These are phyloP conservation scores for Andrena haemorrhoa DNA, from an alignment of 2,888 invertebrate genomes.

Conservation along the genomic window DNA sequence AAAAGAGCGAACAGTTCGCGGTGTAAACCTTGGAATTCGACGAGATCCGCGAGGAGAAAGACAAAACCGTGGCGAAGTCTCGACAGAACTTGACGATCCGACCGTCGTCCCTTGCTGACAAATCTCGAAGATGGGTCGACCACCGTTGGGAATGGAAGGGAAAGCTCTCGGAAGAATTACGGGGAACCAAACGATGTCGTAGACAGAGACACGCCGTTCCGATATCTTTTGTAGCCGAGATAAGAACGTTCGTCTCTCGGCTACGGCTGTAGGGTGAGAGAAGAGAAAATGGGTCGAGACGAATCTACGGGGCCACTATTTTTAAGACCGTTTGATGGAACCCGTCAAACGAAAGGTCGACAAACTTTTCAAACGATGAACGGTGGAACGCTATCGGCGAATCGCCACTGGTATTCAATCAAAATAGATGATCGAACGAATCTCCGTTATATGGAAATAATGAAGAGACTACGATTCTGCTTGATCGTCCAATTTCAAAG, in stretches of 20 bases:
- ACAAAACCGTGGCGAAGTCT: conserved; percentile 48
- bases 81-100: conserved; percentile 51
- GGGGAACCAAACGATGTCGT: conserved; percentile 76
- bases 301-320: conserved; percentile 35
- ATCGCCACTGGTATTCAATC: too few species aligned
- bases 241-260: conserved; percentile 71
- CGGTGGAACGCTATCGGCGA: background rate
- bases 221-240: conserved; percentile 75
- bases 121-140: conserved; percentile 78
- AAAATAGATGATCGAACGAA: too few species aligned
- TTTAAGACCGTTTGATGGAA: conserved; percentile 8
- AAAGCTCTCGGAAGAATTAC: conserved; percentile 78
- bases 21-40: conserved; percentile 2
- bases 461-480: too few species aligned
- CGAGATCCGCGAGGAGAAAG: conserved; percentile 21
- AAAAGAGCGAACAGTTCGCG: conserved; percentile 42
- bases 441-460: too few species aligned
- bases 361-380: background rate
- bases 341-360: conserved; percentile 1
- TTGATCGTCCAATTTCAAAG: too few species aligned
- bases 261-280: conserved; percentile 9
- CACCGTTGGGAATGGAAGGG: conserved; percentile 73
- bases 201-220: conserved; percentile 75
- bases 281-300: conserved; percentile 34
- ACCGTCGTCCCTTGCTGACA: conserved; percentile 72